phyloP scores from a whole-genome alignment of 2,888 invertebrate species.

The Platycheirus albimanus region DNA sequence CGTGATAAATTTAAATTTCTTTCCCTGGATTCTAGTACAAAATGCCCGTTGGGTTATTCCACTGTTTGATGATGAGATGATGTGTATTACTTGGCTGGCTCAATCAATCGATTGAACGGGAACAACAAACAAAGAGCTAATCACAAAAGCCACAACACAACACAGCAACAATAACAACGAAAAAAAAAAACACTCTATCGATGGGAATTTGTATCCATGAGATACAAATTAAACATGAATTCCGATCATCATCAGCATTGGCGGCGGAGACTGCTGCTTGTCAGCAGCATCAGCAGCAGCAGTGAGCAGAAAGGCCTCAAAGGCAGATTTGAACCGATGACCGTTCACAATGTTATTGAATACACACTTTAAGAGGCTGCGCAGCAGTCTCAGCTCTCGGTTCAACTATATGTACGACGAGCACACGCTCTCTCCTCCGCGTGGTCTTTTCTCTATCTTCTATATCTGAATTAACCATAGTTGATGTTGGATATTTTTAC shows the following conservation, averaged over 20 bases:
- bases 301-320: constrained; percentile 58
- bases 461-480: background rate
- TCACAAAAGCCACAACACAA: constrained; percentile 57
- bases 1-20: constrained; percentile 52
- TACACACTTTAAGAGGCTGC: constrained; percentile 69
- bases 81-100: constrained; percentile 35
- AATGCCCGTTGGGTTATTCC: constrained; percentile 39
- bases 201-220: constrained; percentile 74
- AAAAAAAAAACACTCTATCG: constrained; percentile 66
- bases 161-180: constrained; percentile 45
- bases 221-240: constrained; percentile 74
- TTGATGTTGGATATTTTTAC: constrained; percentile 17
- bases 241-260: constrained; percentile 66
- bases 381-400: constrained; percentile 9
- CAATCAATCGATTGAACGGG: constrained; percentile 72
- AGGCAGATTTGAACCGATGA: constrained; percentile 73
- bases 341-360: constrained; percentile 74
- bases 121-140: constrained; percentile 73
- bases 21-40: constrained; percentile 25
- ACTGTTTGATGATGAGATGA: too few relatives aligned
- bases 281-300: constrained; percentile 56
- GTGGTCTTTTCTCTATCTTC: background rate
- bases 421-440: background rate
- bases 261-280: constrained; percentile 53
- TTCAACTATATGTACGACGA: constrained; percentile 12